Evolutionary conservation across 92 coral and sea anemone genomes (phyloP), one percentile per base, ranked within the genome.

Genomic region (Hydrozoanthus gracilis): DNA sequence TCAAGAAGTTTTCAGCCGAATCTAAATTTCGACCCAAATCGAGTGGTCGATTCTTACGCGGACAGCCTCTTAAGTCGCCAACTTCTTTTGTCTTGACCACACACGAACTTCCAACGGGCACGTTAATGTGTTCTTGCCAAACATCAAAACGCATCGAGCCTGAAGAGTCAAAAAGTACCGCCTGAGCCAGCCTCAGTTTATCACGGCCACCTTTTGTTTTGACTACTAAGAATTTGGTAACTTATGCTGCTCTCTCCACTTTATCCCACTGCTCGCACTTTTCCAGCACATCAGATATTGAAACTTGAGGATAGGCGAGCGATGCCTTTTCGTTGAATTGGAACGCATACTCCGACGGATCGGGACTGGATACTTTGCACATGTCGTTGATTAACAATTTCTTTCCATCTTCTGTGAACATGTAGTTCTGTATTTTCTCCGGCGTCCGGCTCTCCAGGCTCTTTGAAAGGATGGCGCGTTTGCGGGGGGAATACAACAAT

Each of bases 381-480:
- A 88, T 88, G 83, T 88, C 87, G 64, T 82, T 88, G 82, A 82
- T 72, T 6, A 87, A 44, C 14, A 87, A 51, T 78, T 87, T 78
- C 44, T 86, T 50, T 48, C 88, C 82, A 58, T 86, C 82, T 44
- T 76, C 27, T 51, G 88, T 73, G 82, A 73, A 73, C 67, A 73
- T 74, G 71, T 49, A 14, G 78, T 56, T 72, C 8, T 86, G 83
- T 20, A 86, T 44, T 58, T 74, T 74, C 72, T 56, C 46, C 60
- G 55, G 83, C 13, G 83, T 78, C 44, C 55, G 62, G 83, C 67
- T 51, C 83, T 78, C 83, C 35, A 56, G 16, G 71, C 83, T 60
- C 62, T 44, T 58, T 52, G 70, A 58, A 27, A 78, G 16, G 50
- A 15, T 58, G 6, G 62, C 7, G 83, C 44, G 71, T 58, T 78